Percentiles rank a stretch among this genome's conserved stretches.
phyloP scores from a whole-genome alignment of 2,113 vertebrate species.

The Oreocharis arfaki region DNA sequence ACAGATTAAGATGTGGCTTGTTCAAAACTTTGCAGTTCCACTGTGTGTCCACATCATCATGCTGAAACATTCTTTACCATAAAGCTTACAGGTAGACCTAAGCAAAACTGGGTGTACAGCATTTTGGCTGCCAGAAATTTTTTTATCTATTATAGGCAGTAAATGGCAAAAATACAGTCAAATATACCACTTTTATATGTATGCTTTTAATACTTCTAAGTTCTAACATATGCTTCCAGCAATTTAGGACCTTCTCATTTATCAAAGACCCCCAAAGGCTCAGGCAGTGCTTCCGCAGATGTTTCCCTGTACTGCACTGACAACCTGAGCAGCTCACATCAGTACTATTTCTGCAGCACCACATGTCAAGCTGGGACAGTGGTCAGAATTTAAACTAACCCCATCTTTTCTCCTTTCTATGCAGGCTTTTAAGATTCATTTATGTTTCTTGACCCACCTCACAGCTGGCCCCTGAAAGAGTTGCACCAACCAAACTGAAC shows the following conservation, averaged over 20 bases:
- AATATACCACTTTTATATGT: background rate
- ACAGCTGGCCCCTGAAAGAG: background rate
- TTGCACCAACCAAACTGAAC: background rate
- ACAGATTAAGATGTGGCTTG: background rate
- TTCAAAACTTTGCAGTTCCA: background rate
- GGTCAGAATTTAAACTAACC: background rate
- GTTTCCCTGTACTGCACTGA: background rate
- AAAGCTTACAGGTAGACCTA: background rate
- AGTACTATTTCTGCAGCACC: background rate
- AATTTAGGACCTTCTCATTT: background rate
- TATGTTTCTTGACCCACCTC: background rate
- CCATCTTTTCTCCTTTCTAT: background rate
- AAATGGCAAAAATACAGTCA: background rate
- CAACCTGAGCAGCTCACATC: background rate
- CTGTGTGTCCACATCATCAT: background rate
- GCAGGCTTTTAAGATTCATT: background rate
- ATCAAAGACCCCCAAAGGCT: background rate
- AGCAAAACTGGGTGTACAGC: background rate
- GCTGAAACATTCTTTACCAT: background rate
- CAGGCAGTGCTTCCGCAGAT: background rate
- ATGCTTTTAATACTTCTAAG: background rate
- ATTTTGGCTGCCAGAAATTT: background rate
- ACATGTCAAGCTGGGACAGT: background rate
- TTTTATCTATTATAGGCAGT: background rate
- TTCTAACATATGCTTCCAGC: background rate